Evolutionary conservation across 35 echinoderm and acorn worm genomes (phyloP).

Genomic region (Diadema setosum): DNA sequence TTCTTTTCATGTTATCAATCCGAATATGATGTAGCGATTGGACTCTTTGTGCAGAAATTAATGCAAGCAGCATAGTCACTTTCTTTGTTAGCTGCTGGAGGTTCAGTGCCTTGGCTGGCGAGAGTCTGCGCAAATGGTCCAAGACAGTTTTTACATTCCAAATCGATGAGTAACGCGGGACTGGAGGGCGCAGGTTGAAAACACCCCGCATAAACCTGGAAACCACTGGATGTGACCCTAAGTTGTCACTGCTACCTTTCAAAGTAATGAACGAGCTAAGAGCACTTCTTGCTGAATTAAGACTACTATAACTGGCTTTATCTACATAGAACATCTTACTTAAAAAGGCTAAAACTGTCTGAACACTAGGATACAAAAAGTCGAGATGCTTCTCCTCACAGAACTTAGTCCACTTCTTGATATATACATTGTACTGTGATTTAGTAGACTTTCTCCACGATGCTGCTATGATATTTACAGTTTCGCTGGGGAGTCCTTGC

Average conservation of each 20-base stretch:
- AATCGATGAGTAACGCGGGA: slow-evolving; percentile 25
- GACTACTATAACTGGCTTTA: slow-evolving; percentile 25
- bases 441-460: slow-evolving; percentile 38
- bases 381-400: background rate
- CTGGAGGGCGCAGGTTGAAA: slow-evolving; percentile 40
- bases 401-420: slow-evolving; percentile 35
- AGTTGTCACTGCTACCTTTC: background rate
- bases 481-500: background rate
- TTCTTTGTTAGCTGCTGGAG: slow-evolving; percentile 47
- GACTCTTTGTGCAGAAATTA: slow-evolving; percentile 39
- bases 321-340: background rate
- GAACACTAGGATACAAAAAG: background rate
- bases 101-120: background rate
- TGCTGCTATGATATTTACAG: slow-evolving; percentile 4
- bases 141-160: slow-evolving; percentile 63
- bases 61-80: slow-evolving; percentile 32
- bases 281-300: slow-evolving; percentile 63
- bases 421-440: slow-evolving; percentile 22
- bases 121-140: slow-evolving; percentile 19
- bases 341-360: background rate
- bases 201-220: slow-evolving; percentile 60
- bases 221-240: slow-evolving; percentile 48
- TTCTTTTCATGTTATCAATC: background rate
- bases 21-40: slow-evolving; percentile 14
- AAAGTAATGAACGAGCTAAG: slow-evolving; percentile 19